Evolutionary conservation across 2,888 invertebrate species (phyloP).

Genomic region (Zygothrica quintamaculata): DNA sequence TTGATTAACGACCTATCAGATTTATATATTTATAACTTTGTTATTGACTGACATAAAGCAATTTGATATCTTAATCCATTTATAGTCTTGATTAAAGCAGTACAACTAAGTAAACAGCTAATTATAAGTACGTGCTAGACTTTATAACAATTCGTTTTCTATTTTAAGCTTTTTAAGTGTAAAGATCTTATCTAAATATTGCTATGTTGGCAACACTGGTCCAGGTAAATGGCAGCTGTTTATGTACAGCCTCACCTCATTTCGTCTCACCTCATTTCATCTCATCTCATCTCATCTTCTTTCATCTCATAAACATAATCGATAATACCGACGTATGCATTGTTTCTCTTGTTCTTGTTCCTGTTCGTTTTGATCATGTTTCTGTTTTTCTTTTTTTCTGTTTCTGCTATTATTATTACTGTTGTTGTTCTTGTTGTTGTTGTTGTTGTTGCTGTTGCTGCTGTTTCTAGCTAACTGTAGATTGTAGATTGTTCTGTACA

Average conservation of each 20-base stretch:
- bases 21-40: no score
- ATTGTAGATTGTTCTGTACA: constrained; percentile 16
- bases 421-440: constrained; percentile 1
- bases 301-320: constrained; percentile 47
- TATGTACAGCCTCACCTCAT: constrained; percentile 22
- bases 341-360: constrained; percentile 15
- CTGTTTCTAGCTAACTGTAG: constrained; percentile 27
- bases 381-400: no score
- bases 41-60: no score
- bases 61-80: no score
- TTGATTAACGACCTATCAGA: no score
- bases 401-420: no score
- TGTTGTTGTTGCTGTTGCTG: constrained; percentile 1
- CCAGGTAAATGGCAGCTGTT: constrained; percentile 12
- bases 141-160: no score
- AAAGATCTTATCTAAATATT: not conserved
- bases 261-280: constrained; percentile 1
- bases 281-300: constrained; percentile 29
- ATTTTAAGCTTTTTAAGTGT: not conserved
- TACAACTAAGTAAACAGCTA: no score
- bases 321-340: constrained; percentile 40
- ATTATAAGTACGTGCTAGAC: no score
- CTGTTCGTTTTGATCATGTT: constrained; percentile 5
- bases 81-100: no score
- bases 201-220: not conserved